phyloP scores from a whole-genome alignment of 2,888 invertebrate genomes.

The Limnephilus auricula region DNA sequence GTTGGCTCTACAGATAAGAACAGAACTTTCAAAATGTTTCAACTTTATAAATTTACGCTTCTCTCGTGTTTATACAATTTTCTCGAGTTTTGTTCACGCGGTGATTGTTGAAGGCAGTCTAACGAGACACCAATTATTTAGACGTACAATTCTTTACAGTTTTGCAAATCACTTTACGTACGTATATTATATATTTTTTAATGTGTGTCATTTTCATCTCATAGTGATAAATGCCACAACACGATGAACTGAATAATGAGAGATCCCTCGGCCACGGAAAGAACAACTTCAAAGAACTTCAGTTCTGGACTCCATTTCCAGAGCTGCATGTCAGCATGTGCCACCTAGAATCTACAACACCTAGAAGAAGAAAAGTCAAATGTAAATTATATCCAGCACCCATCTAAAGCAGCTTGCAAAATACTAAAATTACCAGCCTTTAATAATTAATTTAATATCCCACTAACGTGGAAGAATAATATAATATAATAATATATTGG shows the following conservation, averaged over 20 bases:
- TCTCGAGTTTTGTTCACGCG: background rate
- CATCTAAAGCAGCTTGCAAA: background rate
- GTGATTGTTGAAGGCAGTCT: background rate
- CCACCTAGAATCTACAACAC: background rate
- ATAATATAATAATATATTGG: background rate
- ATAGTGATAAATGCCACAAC: background rate
- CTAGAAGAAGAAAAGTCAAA: background rate
- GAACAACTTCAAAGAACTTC: background rate
- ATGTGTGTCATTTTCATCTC: background rate
- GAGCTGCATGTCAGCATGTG: background rate
- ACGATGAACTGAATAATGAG: background rate
- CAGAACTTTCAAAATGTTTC: background rate
- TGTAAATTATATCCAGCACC: background rate
- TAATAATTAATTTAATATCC: background rate
- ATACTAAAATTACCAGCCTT: background rate
- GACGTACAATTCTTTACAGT: background rate
- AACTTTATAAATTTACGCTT: background rate
- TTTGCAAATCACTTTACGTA: background rate
- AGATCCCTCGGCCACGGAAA: background rate
- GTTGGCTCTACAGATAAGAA: background rate
- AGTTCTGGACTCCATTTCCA: background rate
- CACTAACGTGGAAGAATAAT: background rate
- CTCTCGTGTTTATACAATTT: background rate
- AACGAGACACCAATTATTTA: background rate
- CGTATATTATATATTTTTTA: background rate